These are phyloP conservation scores for Drosophila sordidula DNA, from an alignment of 2,888 invertebrate genomes.

Conservation along the genomic window DNA sequence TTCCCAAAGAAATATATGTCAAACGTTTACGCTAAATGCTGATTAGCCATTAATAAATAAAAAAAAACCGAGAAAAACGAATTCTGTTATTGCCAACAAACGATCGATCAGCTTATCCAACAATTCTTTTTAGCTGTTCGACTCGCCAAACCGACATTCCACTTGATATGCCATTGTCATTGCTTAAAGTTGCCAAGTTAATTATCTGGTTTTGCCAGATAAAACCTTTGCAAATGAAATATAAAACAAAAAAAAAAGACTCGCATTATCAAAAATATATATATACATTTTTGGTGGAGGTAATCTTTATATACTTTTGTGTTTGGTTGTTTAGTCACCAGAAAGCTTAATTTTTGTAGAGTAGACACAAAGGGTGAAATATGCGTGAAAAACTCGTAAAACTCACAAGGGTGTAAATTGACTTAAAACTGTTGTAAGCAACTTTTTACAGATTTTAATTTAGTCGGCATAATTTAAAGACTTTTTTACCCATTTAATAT, in stretches of 20 bases:
- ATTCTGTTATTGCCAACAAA: slow-evolving; percentile 14
- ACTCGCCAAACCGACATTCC: slow-evolving; percentile 16
- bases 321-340: too few species aligned
- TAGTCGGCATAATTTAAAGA: too few species aligned
- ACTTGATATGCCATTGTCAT: slow-evolving; percentile 8
- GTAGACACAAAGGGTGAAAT: too few species aligned
- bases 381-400: too few species aligned
- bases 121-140: slow-evolving; percentile 2
- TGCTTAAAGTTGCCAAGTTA: slow-evolving; percentile 1
- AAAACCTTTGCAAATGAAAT: not conserved
- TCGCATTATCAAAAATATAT: not conserved
- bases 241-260: not conserved
- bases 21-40: slow-evolving; percentile 14
- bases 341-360: too few species aligned
- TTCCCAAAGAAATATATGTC: slow-evolving; percentile 15
- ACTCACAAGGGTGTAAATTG: too few species aligned
- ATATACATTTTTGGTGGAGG: not conserved
- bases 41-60: not conserved
- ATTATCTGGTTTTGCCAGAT: slow-evolving; percentile 6
- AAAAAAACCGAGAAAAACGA: not conserved
- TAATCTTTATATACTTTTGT: not conserved
- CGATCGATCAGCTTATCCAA: not conserved
- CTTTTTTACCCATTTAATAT: too few species aligned
- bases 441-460: too few species aligned
- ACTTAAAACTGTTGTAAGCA: too few species aligned